These are phyloP conservation scores for Eristalis pertinax DNA, from an alignment of 2,888 invertebrate genomes.

Conservation along the genomic window DNA sequence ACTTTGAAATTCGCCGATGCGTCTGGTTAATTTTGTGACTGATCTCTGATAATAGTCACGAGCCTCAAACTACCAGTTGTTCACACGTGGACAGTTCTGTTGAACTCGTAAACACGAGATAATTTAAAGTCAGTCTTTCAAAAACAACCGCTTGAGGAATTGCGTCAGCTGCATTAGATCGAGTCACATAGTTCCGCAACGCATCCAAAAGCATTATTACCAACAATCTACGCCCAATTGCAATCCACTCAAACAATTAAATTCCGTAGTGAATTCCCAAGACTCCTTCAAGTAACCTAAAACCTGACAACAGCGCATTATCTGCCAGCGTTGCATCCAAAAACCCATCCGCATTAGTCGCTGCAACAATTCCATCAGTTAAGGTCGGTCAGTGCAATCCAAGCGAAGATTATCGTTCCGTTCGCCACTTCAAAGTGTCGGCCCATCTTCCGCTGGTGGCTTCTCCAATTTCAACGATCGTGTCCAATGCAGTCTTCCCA, in stretches of 20 bases:
- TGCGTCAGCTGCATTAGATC: not conserved
- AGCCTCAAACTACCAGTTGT: no score
- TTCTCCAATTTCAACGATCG: slow-evolving; percentile 38
- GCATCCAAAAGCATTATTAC: not conserved
- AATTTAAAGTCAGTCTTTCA: no score
- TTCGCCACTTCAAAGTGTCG: slow-evolving; percentile 46
- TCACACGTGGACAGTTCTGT: no score
- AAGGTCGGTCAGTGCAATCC: slow-evolving; percentile 52
- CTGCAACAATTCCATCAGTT: slow-evolving; percentile 52
- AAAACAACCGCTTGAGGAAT: not conserved
- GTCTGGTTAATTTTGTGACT: no score
- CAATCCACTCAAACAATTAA: not conserved
- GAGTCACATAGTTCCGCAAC: not conserved
- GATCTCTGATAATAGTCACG: no score
- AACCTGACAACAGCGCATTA: not conserved
- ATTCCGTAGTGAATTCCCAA: not conserved
- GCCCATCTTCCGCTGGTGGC: not conserved
- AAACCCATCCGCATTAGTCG: slow-evolving; percentile 22
- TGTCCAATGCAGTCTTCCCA: slow-evolving; percentile 3
- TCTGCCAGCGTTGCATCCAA: not conserved
- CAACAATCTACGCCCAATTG: not conserved
- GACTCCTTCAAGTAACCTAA: not conserved
- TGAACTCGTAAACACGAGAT: no score
- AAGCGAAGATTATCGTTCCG: slow-evolving; percentile 8
- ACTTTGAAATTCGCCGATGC: no score